Evolutionary conservation across 35 echinoderm and acorn worm genomes (phyloP).

Genomic region (Eucidaris tribuloides): DNA sequence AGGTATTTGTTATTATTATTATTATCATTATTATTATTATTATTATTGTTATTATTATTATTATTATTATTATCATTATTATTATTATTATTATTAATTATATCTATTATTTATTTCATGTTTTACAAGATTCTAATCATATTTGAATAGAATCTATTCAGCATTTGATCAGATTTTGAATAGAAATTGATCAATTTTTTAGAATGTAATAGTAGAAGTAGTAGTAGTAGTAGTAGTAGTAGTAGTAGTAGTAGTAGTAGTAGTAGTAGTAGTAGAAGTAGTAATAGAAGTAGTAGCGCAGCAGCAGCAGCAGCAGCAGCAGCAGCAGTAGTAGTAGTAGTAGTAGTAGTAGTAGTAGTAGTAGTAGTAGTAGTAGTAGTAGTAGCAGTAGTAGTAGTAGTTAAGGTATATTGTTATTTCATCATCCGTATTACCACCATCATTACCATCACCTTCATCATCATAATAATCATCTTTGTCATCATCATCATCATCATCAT

Average conservation of each 20-base stretch:
- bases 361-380: constrained; percentile 7
- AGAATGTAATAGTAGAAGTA: not conserved
- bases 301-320: not conserved
- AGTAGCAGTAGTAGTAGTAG: constrained; percentile 4
- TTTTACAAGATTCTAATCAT: too few species aligned
- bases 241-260: not conserved
- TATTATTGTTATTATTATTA: too few species aligned
- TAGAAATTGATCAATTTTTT: too few species aligned
- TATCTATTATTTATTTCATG: too few species aligned
- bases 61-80: too few species aligned
- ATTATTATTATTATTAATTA: too few species aligned
- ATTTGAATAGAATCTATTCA: too few species aligned
- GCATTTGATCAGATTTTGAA: too few species aligned
- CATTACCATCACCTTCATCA: too few species aligned
- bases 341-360: constrained; percentile 22
- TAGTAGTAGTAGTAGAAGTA: not conserved
- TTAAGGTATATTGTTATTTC: not conserved
- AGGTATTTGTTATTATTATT: too few species aligned
- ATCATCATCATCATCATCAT: not conserved
- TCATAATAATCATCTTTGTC: not conserved
- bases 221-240: not conserved
- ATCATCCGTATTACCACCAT: too few species aligned
- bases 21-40: too few species aligned
- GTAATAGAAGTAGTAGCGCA: constrained; percentile 15
- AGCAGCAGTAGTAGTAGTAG: constrained; percentile 8